phyloP scores from a whole-genome alignment of 2,113 vertebrate species.

The Echinops telfairi region DNA sequence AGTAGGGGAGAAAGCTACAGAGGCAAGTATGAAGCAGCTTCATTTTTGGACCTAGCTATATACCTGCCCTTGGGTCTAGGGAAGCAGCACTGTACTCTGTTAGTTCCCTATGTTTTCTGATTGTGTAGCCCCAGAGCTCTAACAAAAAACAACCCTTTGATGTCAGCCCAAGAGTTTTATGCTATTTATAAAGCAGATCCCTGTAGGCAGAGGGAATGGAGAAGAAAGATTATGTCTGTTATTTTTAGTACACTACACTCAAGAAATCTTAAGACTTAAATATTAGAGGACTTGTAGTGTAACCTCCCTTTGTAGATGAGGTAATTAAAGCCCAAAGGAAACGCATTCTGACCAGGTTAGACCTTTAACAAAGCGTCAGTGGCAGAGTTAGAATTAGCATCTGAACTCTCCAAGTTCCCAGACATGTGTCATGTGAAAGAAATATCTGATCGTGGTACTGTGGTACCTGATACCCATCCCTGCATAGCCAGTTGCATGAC shows the following conservation, averaged over 20 bases:
- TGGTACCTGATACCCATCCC: not conserved
- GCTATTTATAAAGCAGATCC: not conserved
- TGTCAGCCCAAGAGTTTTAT: not conserved
- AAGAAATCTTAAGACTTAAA: not conserved
- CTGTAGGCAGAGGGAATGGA: not conserved
- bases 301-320: not conserved
- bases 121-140: not conserved
- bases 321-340: not conserved
- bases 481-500: not conserved
- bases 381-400: conserved; percentile 18
- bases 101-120: not conserved
- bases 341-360: conserved; percentile 7
- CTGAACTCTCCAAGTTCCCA: not conserved
- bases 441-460: not conserved
- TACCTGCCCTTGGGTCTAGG: not conserved
- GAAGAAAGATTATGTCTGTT: not conserved
- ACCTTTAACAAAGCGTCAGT: not conserved
- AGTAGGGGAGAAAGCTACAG: not conserved
- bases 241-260: not conserved
- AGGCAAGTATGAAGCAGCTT: not conserved
- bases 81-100: not conserved
- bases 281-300: not conserved
- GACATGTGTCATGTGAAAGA: not conserved
- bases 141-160: conserved; percentile 7
- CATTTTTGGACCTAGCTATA: not conserved